Conservation (phyloP, 2,797 vertebrate species). For the Typhlichthys eigenmanni region DNA sequence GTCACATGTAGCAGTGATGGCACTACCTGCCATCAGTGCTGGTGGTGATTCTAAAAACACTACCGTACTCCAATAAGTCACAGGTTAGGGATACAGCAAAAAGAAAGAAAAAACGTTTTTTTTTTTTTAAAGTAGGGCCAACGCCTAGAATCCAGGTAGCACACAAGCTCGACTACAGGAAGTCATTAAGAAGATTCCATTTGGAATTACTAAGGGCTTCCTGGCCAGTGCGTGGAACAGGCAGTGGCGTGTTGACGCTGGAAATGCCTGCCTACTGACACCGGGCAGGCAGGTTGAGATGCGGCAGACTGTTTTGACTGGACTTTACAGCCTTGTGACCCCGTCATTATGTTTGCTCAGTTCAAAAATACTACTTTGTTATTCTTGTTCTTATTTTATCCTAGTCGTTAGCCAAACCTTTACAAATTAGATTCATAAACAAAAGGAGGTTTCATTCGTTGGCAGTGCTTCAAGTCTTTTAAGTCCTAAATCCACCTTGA, state of each 20-base stretch:
- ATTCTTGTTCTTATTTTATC: too few relatives aligned
- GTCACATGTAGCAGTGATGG: too few relatives aligned
- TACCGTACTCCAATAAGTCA: conserved; percentile 24
- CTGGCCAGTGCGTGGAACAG: conserved; percentile 62
- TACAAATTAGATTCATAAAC: too few relatives aligned
- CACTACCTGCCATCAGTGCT: neutral
- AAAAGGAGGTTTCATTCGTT: neutral
- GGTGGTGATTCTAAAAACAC: conserved; percentile 11
- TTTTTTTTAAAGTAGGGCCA: neutral
- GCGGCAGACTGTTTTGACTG: conserved; percentile 61
- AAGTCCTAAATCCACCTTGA: neutral
- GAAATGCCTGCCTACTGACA: conserved; percentile 76
- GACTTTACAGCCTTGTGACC: conserved; percentile 38
- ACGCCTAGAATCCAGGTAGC: conserved; percentile 31
- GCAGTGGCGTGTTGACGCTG: conserved; percentile 65
- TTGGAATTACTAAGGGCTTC: conserved; percentile 66
- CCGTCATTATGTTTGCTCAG: too few relatives aligned
- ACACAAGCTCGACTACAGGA: conserved; percentile 56
- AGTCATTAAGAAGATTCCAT: conserved; percentile 74
- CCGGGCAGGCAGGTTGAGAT: conserved; percentile 55
- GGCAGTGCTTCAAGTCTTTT: neutral
- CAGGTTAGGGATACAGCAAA: conserved; percentile 29
- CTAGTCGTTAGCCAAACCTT: too few relatives aligned
- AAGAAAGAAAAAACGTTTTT: neutral
- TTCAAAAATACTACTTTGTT: too few relatives aligned